Base-by-base conservation (phyloP, 2,888 invertebrate species). In the Himalopsyche kuldschensis region DNA sequence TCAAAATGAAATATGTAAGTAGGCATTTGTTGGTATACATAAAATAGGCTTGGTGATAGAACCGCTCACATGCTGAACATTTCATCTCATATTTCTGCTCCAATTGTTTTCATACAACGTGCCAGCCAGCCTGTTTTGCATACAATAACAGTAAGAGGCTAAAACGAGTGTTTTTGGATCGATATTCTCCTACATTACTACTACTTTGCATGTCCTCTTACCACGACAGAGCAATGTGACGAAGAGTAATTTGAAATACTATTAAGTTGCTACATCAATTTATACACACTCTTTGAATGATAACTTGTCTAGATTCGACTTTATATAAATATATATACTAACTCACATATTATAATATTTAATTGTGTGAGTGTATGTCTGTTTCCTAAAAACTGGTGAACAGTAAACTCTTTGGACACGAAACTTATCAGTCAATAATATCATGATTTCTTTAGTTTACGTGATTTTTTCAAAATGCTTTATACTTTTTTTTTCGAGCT, bases 41-140 rank as follows among this genome's bases (percentile, higher is more conserved):
- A 63, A 30, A 79, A 63, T 63, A 30, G 35, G 79, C 79, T 48
- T 20, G 69, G 55, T 79, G 79, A 79, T 79, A 69, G 79, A 55
- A 31, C 55, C 31, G 8, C 79, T 24, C 27, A 31, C 55, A 35
- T 55, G 32, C 79, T 31, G 55, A 30, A 55, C 31, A 69, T 69
- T 63, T 82, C 79, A 82, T 55, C 82, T 69, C 69, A 78, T 69
- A 69, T 78, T 79, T 82, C 78, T 78, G 63, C 82, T 69, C 82
- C 79, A 78, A 55, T 82, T 79, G 82, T 79, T 82, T 75, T 35
- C 82, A 79, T 82, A 78, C 79, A 82, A 41, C 24, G 79, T 20
- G 82, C 82, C 82, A 63, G 27, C 27, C 69, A 69, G 75, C 82
- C 82, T 81, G 78, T 78, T 83, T 84, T 84, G 81, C 84, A 84